Base-by-base conservation (phyloP, 1,140 invertebrate species). In the Mesaphorura yosii region DNA sequence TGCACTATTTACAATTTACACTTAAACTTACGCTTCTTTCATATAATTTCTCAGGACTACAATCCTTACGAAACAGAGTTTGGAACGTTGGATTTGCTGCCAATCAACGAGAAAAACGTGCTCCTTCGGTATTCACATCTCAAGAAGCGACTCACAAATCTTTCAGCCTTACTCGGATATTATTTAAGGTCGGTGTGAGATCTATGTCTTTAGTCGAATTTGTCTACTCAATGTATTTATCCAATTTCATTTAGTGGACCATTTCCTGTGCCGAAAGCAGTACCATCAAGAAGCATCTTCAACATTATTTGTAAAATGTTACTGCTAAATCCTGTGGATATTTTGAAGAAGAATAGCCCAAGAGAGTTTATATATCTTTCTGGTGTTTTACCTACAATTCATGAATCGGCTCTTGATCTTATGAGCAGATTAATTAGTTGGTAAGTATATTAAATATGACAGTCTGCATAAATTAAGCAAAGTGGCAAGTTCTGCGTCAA, bases 251-350 rank as follows among this genome's bases (percentile, higher is more conserved):
- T n/a, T n/a, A 62, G 60, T 15, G 38, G 47, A 22, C 50, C 53
- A 19, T 62, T 62, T 48, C 46, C 51, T 15, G 46, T 57, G 12
- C 41, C 53, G 15, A 62, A 62, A 29, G 40, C 41, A 7, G 57
- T 62, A 22, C 60, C 60, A 25, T 6, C 31, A 10, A 37, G 46
- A 27, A 45, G 51, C 20, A 51, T 58, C 20, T 22, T 62, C 12
- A 51, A 44, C 20, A 20, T 58, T 1, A 46, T 62, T 25, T n/a
- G 37, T 1, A 50, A 51, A 25, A 46, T 57, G 22, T 22, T 42
- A 15, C 12, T 55, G 0, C 4, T 58, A 5, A 54, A 58, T 48
- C 60, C 60, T 10, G 14, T 57, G 2, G 46, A 28, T 29, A n/a
- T 57, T 10, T 23, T 58, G 12, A 44, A 25, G 7, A 49, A 34